Percentiles rank a stretch among this genome's conserved stretches.
Conservation (phyloP, 2,113 vertebrate genomes). For the Melanerpes formicivorus region DNA sequence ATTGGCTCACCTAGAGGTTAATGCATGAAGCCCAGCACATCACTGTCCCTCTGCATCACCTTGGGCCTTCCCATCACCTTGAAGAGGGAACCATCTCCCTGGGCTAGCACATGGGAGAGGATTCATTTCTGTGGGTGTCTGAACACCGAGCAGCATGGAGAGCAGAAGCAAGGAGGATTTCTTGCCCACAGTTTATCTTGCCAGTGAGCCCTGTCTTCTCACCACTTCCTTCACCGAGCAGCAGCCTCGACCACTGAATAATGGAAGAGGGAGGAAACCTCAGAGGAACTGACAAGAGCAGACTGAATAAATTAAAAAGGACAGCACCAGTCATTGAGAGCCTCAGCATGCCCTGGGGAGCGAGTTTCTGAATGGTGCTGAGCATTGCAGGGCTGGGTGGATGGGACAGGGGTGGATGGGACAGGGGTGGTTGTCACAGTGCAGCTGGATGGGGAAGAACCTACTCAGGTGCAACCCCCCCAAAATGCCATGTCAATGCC, state of each 20-base stretch:
- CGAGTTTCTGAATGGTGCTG: fast-evolving
- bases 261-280: not conserved
- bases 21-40: not conserved
- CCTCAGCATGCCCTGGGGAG: not conserved
- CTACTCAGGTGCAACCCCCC: not conserved
- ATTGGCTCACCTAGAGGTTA: not conserved
- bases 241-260: not conserved
- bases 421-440: not conserved
- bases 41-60: not conserved
- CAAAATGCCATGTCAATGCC: not conserved
- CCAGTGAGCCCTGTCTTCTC: not conserved
- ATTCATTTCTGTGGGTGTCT: not conserved
- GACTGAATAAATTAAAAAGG: not conserved
- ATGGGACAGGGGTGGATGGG: not conserved
- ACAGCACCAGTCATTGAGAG: not conserved
- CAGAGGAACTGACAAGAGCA: not conserved
- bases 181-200: not conserved
- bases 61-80: not conserved
- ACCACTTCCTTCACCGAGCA: not conserved
- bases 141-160: not conserved
- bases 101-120: fast-evolving
- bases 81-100: not conserved
- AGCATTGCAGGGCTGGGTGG: not conserved
- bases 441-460: not conserved
- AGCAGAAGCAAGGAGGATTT: not conserved